Conservation (phyloP, 2,888 invertebrate species). For the Agrenia bidenticulata region DNA sequence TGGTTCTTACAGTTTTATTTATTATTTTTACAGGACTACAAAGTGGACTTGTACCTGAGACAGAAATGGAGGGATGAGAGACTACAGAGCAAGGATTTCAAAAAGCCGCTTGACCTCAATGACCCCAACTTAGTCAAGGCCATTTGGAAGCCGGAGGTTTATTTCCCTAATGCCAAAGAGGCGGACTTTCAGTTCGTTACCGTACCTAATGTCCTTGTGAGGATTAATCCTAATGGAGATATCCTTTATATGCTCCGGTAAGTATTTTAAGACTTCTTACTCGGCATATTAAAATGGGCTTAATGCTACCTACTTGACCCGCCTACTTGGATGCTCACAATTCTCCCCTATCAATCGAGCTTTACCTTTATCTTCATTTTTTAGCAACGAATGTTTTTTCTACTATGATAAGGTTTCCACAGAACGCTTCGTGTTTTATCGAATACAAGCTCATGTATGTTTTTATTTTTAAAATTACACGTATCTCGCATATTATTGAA, state of each 20-base stretch:
- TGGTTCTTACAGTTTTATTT: slow-evolving; percentile 54
- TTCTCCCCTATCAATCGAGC: no score
- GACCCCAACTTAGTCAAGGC: slow-evolving; percentile 59
- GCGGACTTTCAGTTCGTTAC: slow-evolving; percentile 61
- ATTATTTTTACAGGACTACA: slow-evolving; percentile 52
- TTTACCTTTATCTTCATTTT: no score
- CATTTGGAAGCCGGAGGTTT: slow-evolving; percentile 57
- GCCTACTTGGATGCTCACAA: no score
- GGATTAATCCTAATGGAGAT: slow-evolving; percentile 55
- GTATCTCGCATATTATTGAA: no score
- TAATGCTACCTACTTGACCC: no score
- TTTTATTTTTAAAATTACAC: no score
- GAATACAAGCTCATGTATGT: no score
- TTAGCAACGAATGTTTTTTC: no score
- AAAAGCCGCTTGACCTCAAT: slow-evolving; percentile 58
- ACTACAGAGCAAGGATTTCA: slow-evolving; percentile 57
- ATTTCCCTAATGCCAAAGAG: slow-evolving; percentile 60
- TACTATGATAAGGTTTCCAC: no score
- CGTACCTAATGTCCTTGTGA: slow-evolving; percentile 60
- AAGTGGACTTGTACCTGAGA: slow-evolving; percentile 59
- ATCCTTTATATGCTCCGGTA: slow-evolving; percentile 56
- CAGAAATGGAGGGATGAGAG: slow-evolving; percentile 60
- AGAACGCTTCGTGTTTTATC: no score
- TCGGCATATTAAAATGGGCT: no score
- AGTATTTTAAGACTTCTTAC: background rate